phyloP scores from a whole-genome alignment of 2,113 vertebrate species.

The Ibidorhyncha struthersii region DNA sequence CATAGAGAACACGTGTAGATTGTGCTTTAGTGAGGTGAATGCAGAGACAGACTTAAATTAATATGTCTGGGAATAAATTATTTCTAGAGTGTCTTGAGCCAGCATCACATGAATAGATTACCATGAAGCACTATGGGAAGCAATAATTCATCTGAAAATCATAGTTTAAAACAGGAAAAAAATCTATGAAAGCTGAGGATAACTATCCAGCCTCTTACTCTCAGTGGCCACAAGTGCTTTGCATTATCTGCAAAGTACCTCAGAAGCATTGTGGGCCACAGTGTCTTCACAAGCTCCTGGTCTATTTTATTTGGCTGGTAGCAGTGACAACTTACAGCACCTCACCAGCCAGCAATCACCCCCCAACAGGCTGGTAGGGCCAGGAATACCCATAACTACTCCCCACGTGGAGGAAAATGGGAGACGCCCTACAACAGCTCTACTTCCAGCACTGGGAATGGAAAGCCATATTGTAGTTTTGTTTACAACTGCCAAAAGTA shows the following conservation, averaged over 20 bases:
- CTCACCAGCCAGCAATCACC: neutral
- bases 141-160: constrained; percentile 30
- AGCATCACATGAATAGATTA: constrained; percentile 38
- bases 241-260: neutral
- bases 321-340: neutral
- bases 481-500: neutral
- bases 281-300: neutral
- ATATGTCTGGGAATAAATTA: constrained; percentile 58
- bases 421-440: neutral
- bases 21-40: constrained; percentile 33
- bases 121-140: constrained; percentile 14
- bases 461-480: neutral
- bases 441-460: neutral
- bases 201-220: neutral
- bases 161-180: neutral
- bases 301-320: neutral
- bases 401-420: neutral
- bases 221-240: neutral
- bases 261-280: neutral
- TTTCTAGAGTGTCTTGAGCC: constrained; percentile 43
- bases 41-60: constrained; percentile 49
- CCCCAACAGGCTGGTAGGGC: neutral
- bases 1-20: neutral
- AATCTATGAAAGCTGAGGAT: neutral
- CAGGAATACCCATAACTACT: neutral